phyloP scores from a whole-genome alignment of 2,113 vertebrate genomes.

The Cinclus mexicanus region DNA sequence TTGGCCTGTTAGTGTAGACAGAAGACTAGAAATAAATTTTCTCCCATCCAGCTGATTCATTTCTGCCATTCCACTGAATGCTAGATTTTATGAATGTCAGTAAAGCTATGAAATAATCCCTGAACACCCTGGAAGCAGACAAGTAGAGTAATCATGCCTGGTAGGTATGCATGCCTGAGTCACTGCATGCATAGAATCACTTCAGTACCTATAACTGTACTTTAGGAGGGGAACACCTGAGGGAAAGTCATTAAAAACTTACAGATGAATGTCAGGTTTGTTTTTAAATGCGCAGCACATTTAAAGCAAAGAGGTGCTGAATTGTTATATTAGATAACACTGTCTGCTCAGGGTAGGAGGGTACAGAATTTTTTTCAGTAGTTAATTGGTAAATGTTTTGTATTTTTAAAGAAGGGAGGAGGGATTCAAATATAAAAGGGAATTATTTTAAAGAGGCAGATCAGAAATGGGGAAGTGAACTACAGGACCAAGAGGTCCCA shows the following conservation, averaged over 20 bases:
- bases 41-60: neutral
- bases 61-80: neutral
- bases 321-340: neutral
- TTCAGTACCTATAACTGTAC: neutral
- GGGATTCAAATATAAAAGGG: neutral
- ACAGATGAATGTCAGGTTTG: neutral
- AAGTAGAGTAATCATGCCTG: neutral
- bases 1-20: neutral
- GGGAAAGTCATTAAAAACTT: slow-evolving; percentile 1
- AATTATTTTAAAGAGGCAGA: neutral
- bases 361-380: neutral
- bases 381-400: neutral
- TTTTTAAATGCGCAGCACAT: neutral
- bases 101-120: neutral
- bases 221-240: neutral
- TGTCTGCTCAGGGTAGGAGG: neutral
- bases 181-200: neutral
- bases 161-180: neutral
- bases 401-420: neutral
- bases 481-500: neutral
- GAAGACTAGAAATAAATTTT: neutral
- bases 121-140: neutral
- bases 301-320: neutral
- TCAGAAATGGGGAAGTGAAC: neutral
- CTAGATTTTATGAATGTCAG: neutral